phyloP scores from a whole-genome alignment of 2,113 vertebrate genomes.

The Glareola pratincola region DNA sequence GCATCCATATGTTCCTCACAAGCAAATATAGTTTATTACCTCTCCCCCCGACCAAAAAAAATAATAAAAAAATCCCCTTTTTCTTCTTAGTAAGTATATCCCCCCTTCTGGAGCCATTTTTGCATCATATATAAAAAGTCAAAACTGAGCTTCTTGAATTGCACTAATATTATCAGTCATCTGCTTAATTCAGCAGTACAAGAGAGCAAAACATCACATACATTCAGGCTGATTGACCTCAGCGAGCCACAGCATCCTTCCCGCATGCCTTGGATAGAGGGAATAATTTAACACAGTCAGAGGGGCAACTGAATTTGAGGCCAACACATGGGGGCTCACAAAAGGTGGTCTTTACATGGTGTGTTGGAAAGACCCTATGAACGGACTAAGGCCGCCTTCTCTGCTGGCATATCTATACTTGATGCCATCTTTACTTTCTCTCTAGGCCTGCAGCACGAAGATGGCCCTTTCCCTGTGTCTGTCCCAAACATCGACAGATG shows the following conservation, averaged over 20 bases:
- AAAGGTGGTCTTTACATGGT: not conserved
- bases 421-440: not conserved
- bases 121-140: not conserved
- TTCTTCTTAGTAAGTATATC: not conserved
- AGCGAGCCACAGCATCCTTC: not conserved
- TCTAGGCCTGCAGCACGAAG: not conserved
- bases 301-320: not conserved
- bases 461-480: not conserved
- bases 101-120: not conserved
- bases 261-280: not conserved
- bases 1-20: not conserved
- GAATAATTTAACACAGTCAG: constrained; percentile 4
- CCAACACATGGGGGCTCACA: not conserved
- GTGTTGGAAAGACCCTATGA: not conserved
- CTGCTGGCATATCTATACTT: not conserved
- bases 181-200: not conserved
- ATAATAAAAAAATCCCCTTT: not conserved
- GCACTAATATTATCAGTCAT: not conserved
- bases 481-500: not conserved
- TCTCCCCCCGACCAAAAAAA: not conserved
- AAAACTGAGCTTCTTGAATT: not conserved
- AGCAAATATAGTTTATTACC: not conserved
- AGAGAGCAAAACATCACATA: not conserved
- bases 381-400: not conserved
- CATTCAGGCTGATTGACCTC: not conserved